Evolutionary conservation across 2,888 invertebrate species (phyloP).

Genomic region (Gandaritis pyraliata): DNA sequence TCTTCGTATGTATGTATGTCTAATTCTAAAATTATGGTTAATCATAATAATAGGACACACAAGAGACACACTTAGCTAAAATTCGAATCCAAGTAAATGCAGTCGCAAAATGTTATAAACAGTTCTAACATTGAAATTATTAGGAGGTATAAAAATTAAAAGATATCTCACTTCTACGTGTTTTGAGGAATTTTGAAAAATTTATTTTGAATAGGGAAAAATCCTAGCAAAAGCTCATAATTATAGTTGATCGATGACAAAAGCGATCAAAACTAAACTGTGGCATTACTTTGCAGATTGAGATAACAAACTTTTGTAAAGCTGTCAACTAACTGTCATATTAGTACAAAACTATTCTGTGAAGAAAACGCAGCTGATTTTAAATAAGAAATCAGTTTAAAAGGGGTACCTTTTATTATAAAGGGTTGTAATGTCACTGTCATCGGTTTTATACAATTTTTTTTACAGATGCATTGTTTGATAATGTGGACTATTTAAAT

Average conservation of each 20-base stretch:
- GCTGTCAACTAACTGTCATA: slow-evolving; percentile 76
- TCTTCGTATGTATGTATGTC: no score
- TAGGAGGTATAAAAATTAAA: no score
- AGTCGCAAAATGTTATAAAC: no score
- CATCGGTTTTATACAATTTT: slow-evolving; percentile 51
- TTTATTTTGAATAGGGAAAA: not conserved
- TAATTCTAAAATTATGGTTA: no score
- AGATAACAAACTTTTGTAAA: slow-evolving; percentile 61
- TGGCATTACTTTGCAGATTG: slow-evolving; percentile 49
- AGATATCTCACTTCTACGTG: no score
- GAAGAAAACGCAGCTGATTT: slow-evolving; percentile 69
- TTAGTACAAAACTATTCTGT: slow-evolving; percentile 70
- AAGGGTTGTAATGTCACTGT: slow-evolving; percentile 62
- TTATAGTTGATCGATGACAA: no score
- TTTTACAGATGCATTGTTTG: slow-evolving; percentile 68
- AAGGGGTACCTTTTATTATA: slow-evolving; percentile 48
- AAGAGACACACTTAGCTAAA: no score
- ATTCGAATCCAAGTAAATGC: no score
- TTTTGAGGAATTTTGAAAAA: slow-evolving; percentile 1
- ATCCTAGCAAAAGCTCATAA: not conserved
- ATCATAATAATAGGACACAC: no score
- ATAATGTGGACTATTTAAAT: slow-evolving; percentile 60
- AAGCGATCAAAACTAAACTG: slow-evolving; percentile 29
- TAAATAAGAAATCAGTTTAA: slow-evolving; percentile 61
- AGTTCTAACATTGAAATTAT: no score